Base-by-base conservation (phyloP, 2,113 vertebrate genomes). In the Camelus bactrianus region DNA sequence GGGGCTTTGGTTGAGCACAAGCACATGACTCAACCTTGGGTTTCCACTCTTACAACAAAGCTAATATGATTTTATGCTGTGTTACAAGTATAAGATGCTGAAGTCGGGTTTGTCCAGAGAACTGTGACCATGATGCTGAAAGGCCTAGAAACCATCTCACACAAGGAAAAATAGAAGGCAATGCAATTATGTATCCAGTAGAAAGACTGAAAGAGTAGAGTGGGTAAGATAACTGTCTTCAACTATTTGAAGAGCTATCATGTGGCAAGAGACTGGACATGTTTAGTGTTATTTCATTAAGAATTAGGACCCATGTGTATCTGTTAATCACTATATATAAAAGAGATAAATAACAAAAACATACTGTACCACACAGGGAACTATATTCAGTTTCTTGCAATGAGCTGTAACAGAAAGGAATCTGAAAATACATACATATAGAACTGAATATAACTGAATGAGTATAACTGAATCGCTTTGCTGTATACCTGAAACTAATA, bases 11-110 rank as follows among this genome's bases (percentile, higher is more conserved):
- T 48, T 52, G 30, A 94, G 38, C 76, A 81, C 9, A 89, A 80
- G 52, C 11, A 42, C 54, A 32, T 73, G 79, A 82, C 35, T 93
- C 72, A 92, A 60, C 1, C 2, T 69, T 60, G 28, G 91, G 35
- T 91, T 87, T 90, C 46, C 2, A 90, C 8, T 72, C 48, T 87
- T 62, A 54, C n/a, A 80, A 87, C 35, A 90, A 90, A 92, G 20
- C 1, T 76, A 69, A 80, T 70, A n/a, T 35, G n/a, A 86, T 17
- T 94, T 80, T 85, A n/a, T 76, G 50, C 58, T 81, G 22, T 85
- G 38, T 42, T 35, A 17, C 72, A 22, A 30, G 32, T n/a, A 8
- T 50, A 83, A 86, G 15, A 96, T 6, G 32, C 38, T 24, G 64
- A 82, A 82, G 46, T 26, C 26, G 5, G 65, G 32, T 64, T 64